Conservation (phyloP, 2,113 vertebrate species). For the Chamaea fasciata region DNA sequence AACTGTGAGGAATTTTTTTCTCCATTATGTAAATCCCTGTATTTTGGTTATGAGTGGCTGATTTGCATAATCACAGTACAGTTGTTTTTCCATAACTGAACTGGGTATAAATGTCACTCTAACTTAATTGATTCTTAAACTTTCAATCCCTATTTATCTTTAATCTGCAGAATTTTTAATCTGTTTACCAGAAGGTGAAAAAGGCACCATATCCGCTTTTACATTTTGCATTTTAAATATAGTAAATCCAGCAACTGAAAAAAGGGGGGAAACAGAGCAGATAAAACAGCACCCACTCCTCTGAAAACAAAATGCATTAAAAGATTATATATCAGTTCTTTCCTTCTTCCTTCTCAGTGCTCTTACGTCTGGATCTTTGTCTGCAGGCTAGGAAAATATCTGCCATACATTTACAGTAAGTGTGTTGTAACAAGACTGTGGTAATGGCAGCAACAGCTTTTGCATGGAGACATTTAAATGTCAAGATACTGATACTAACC, state of each 20-base stretch:
- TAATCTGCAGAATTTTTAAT: background rate
- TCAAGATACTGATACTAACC: background rate
- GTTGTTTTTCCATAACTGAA: conserved; percentile 33
- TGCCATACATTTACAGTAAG: background rate
- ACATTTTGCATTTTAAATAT: background rate
- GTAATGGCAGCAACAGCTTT: background rate
- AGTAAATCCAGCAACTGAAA: background rate
- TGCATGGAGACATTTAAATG: background rate
- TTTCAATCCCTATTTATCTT: background rate
- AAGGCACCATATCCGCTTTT: background rate
- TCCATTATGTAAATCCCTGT: conserved; percentile 30
- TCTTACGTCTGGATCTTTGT: background rate
- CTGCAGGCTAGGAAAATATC: background rate
- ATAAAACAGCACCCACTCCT: background rate
- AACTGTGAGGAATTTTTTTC: conserved; percentile 42
- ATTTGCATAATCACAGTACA: conserved; percentile 52
- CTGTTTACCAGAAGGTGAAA: background rate
- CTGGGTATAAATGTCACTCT: conserved; percentile 26
- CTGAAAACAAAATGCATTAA: background rate
- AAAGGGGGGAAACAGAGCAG: background rate
- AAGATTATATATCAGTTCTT: background rate
- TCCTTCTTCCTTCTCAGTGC: background rate
- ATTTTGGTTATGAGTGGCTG: conserved; percentile 34
- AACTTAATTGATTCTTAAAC: background rate
- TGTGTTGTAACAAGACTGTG: background rate